Conservation (phyloP, 1,140 invertebrate genomes). For the Brachionus angularis region DNA sequence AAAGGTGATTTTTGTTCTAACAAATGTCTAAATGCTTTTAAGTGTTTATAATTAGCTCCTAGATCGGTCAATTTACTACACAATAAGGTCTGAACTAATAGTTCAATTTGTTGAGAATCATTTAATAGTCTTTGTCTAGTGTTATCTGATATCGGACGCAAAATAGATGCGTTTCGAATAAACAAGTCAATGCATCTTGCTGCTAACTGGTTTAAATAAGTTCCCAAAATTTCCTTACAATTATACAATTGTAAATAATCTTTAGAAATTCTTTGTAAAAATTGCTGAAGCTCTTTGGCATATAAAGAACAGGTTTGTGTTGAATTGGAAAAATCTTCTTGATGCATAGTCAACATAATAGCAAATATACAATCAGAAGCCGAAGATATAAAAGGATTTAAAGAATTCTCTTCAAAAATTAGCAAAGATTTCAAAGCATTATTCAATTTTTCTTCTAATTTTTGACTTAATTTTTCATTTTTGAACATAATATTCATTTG, state of each 20-base stretch:
- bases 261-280: slow-evolving; percentile 70
- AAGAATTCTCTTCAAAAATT: slow-evolving; percentile 48
- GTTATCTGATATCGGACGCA: slow-evolving; percentile 73
- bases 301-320: slow-evolving; percentile 70
- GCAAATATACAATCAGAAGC: slow-evolving; percentile 80
- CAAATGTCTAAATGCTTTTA: slow-evolving; percentile 68
- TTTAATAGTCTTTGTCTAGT: slow-evolving; percentile 73
- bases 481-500: neutral
- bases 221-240: slow-evolving; percentile 66
- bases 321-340: slow-evolving; percentile 70
- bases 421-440: slow-evolving; percentile 26
- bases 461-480: neutral
- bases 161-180: slow-evolving; percentile 74
- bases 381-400: slow-evolving; percentile 68
- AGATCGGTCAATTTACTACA: slow-evolving; percentile 67
- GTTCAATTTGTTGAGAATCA: slow-evolving; percentile 74
- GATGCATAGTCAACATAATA: slow-evolving; percentile 83
- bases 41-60: slow-evolving; percentile 68
- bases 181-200: slow-evolving; percentile 78
- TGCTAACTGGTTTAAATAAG: slow-evolving; percentile 64
- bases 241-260: slow-evolving; percentile 72
- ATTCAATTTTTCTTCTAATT: neutral
- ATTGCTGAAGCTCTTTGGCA: slow-evolving; percentile 84
- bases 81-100: slow-evolving; percentile 63
- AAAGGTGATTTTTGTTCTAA: slow-evolving; percentile 18